Conservation (phyloP, 2,888 invertebrate genomes). For the Drosophila anomelani region DNA sequence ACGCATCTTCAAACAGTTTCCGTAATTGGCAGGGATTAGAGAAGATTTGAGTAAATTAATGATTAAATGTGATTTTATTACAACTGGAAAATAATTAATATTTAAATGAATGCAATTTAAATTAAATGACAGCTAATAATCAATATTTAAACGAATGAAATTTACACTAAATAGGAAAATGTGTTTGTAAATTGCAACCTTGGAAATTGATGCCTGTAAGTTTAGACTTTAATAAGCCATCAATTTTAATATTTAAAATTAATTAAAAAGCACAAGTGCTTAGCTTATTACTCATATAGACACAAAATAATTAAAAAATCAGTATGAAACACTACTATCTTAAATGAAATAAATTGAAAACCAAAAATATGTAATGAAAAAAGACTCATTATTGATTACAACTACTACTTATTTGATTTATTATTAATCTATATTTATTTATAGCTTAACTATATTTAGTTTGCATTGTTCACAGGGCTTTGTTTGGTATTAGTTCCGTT, state of each 20-base stretch:
- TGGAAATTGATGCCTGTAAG: not conserved
- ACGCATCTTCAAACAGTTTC: not conserved
- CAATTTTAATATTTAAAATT: not conserved
- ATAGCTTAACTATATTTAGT: not conserved
- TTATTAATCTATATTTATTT: not conserved
- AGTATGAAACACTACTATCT: not conserved
- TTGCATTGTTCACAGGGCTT: not conserved
- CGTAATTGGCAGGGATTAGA: slow-evolving; percentile 4
- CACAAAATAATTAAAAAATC: not conserved
- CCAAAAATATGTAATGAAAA: too few relatives aligned
- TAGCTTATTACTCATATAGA: not conserved
- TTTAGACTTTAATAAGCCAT: not conserved
- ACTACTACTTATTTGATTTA: not conserved
- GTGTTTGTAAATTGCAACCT: not conserved
- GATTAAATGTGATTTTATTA: not conserved
- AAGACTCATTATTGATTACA: not conserved
- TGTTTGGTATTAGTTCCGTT: slow-evolving; percentile 3
- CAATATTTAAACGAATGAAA: too few relatives aligned
- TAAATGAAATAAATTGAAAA: not conserved
- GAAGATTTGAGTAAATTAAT: not conserved
- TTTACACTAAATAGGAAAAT: too few relatives aligned
- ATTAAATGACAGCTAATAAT: too few relatives aligned
- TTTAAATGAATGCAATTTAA: not conserved
- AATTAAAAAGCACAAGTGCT: not conserved
- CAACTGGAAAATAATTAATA: not conserved